Conservation (phyloP, 2,888 invertebrate species). For the Pharmacophagus antenor region DNA sequence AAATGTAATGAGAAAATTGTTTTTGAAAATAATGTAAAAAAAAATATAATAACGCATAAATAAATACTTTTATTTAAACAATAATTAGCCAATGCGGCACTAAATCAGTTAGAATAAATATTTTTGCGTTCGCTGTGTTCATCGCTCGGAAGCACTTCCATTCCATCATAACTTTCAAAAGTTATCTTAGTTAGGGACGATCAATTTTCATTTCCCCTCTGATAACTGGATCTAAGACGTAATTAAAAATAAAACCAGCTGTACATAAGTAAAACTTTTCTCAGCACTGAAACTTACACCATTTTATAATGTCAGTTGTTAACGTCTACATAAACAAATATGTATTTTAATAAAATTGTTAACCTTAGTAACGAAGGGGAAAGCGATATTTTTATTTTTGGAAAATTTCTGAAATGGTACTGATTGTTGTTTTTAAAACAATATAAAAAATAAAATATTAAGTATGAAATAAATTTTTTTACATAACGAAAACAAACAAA, state of each 20-base stretch:
- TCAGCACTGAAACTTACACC: too few species aligned
- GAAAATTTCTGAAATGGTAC: too few species aligned
- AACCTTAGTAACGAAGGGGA: too few species aligned
- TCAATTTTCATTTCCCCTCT: slow-evolving; percentile 75
- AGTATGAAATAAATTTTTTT: slow-evolving; percentile 26
- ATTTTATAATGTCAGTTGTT: background rate
- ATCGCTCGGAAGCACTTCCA: slow-evolving; percentile 56
- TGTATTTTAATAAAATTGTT: background rate
- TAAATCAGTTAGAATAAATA: slow-evolving; percentile 52
- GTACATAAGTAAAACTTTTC: slow-evolving; percentile 9
- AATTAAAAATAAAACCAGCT: slow-evolving; percentile 39
- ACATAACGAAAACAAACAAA: slow-evolving; percentile 37
- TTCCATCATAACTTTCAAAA: slow-evolving; percentile 72
- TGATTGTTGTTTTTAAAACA: background rate
- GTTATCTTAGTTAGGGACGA: slow-evolving; percentile 74
- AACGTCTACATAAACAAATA: background rate
- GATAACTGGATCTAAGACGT: slow-evolving; percentile 59
- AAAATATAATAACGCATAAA: too few species aligned
- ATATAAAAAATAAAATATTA: background rate
- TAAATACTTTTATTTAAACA: slow-evolving; percentile 45
- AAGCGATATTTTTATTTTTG: too few species aligned
- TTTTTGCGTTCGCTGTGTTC: slow-evolving; percentile 55
- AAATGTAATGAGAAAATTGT: background rate
- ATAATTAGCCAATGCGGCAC: slow-evolving; percentile 55
- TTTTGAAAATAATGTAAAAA: too few species aligned